Evolutionary conservation across 1,140 invertebrate species (phyloP).

Genomic region (Diploscapter pachys): DNA sequence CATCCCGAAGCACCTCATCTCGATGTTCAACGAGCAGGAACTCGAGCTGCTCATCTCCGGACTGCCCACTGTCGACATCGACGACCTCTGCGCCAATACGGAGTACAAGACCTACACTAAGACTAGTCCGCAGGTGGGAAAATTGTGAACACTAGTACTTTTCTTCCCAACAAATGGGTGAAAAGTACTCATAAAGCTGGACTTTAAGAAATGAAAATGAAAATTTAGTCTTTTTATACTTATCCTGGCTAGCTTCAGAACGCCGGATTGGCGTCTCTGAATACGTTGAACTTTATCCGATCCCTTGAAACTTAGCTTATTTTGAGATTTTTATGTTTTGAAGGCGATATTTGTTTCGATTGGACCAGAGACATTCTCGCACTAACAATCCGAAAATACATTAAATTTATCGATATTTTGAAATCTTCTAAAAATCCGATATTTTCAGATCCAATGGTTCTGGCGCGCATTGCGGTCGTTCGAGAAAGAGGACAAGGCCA

Average conservation of each 20-base stretch:
- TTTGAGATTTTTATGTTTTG: background rate
- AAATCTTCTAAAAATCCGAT: background rate
- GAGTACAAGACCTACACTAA: conserved; percentile 89
- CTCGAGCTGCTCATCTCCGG: conserved; percentile 80
- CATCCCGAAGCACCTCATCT: conserved; percentile 86
- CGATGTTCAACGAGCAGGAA: conserved; percentile 93
- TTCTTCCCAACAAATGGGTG: no score
- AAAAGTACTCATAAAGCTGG: no score
- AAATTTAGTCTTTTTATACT: no score
- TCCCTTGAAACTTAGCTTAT: no score
- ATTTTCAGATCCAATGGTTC: conserved; percentile 82
- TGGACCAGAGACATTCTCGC: no score
- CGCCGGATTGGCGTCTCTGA: no score
- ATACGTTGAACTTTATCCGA: no score
- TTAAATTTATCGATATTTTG: background rate
- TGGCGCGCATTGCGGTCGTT: conserved; percentile 86
- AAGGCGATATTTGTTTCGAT: background rate
- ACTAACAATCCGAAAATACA: no score
- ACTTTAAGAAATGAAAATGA: no score
- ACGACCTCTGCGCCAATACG: conserved; percentile 83
- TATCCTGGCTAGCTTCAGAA: no score
- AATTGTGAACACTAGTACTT: background rate
- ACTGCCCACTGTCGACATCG: conserved; percentile 86
- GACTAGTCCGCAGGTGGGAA: conserved; percentile 69
- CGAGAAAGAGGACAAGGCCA: conserved; percentile 85